Evolutionary conservation across 2,888 invertebrate species (phyloP), one percentile per base, ranked within the genome.

Genomic region (Ferdinandea cuprea): DNA sequence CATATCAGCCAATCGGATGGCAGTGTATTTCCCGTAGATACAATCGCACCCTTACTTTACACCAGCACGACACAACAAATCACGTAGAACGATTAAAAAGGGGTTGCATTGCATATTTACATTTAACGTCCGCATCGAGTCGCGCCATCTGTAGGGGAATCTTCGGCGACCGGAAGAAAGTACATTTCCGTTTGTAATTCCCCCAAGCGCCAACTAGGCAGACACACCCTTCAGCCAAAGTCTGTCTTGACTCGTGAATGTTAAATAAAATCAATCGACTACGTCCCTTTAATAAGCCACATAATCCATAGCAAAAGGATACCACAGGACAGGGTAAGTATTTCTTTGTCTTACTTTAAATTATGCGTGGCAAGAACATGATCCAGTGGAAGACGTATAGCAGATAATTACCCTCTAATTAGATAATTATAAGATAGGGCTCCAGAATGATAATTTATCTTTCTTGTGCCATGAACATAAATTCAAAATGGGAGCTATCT

Each of bases 351-450:
- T 25, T 19, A 0, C n/a, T 9, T 21, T 28, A 46, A 61, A 61
- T 61, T 61, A 61, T 61, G 42, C 7, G 15, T 19, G 15, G n/a
- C 40, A 35, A 63, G 11, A 32, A 54, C 72, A 54, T 37, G 61
- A 54, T 54, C 37, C 19, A 21, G 6, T 40, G 44, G n/a, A 73
- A 65, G 65, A 65, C 35, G 65, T 56, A 58, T 56, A 28, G n/a
- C n/a, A n/a, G 37, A 72, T 83, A 83, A 83, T 83, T 72, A 72
- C 66, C 66, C 61, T 46, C 44, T 73, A 83, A 83, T 83, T 83
- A 63, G 83, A 83, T 78, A 63, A 83, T 83, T 72, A 73, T 83
- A 78, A 69, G 83, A 83, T 78, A 78, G 48, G 68, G 56, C 42
- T 42, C 13, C 52, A 44, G n/a, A 11, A 15, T 35, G 11, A 76